phyloP scores from a whole-genome alignment of 2,797 vertebrate species.

The Anniella stebbinsi region DNA sequence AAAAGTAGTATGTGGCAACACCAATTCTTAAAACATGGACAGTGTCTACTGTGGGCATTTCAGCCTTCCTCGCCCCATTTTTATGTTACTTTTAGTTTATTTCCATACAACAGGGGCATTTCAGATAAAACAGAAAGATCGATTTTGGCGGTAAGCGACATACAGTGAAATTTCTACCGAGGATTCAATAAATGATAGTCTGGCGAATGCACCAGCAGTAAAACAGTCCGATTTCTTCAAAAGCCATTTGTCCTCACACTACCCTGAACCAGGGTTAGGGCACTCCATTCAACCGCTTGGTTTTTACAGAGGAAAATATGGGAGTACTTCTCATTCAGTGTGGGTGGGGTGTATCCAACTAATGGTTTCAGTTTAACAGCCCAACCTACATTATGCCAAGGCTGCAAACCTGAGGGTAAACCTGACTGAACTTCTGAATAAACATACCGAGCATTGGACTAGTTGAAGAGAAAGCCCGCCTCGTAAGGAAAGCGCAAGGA shows the following conservation, averaged over 20 bases:
- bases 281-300: neutral
- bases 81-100: conserved; percentile 25
- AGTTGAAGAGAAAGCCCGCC: neutral
- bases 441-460: neutral
- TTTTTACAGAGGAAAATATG: conserved; percentile 38
- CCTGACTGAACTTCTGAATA: neutral
- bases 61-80: neutral
- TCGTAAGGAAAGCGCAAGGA: neutral
- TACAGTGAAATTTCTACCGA: conserved; percentile 54
- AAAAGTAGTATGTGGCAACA: conserved; percentile 22
- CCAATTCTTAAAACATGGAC: conserved; percentile 24
- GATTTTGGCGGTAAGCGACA: conserved; percentile 19
- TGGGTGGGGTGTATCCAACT: neutral
- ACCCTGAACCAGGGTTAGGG: neutral
- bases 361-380: neutral
- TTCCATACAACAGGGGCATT: neutral
- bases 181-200: conserved; percentile 60
- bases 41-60: neutral
- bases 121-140: conserved; percentile 23
- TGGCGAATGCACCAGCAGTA: conserved; percentile 20
- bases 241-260: conserved; percentile 27
- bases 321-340: conserved; percentile 4
- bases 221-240: conserved; percentile 56
- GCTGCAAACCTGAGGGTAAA: neutral
- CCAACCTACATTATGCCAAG: neutral